Evolutionary conservation across 2,888 invertebrate genomes (phyloP).

Genomic region (Pegoplata infirma): DNA sequence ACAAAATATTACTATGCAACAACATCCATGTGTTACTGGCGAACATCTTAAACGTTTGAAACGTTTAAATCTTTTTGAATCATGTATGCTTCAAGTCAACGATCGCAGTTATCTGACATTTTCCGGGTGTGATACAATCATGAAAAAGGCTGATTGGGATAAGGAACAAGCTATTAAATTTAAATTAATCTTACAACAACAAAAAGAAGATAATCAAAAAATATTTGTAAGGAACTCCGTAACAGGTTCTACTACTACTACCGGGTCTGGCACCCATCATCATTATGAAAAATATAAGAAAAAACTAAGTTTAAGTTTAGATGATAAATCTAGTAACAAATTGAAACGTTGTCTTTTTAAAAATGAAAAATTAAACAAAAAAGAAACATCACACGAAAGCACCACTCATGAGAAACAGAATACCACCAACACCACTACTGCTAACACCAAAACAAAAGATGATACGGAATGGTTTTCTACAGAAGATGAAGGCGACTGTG

Average conservation of each 20-base stretch:
- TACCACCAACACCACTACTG: not conserved
- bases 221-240: constrained; percentile 34
- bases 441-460: constrained; percentile 27
- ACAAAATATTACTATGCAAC: constrained; percentile 81
- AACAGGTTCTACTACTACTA: constrained; percentile 20
- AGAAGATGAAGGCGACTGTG: constrained; percentile 71
- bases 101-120: constrained; percentile 92
- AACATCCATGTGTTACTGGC: constrained; percentile 83
- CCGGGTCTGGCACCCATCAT: constrained; percentile 49
- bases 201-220: constrained; percentile 66
- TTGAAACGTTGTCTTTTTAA: constrained; percentile 59
- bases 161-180: constrained; percentile 79
- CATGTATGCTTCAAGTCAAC: constrained; percentile 92
- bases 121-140: constrained; percentile 85
- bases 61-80: constrained; percentile 90
- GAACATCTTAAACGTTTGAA: constrained; percentile 90
- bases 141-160: constrained; percentile 89
- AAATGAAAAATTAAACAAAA: constrained; percentile 58
- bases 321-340: constrained; percentile 59
- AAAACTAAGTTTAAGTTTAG: constrained; percentile 58
- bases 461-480: constrained; percentile 74
- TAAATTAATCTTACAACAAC: constrained; percentile 67
- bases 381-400: constrained; percentile 52
- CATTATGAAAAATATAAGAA: constrained; percentile 64
- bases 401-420: constrained; percentile 23